phyloP scores from a whole-genome alignment of 1,140 invertebrate species.

The Campoletis sonorensis region DNA sequence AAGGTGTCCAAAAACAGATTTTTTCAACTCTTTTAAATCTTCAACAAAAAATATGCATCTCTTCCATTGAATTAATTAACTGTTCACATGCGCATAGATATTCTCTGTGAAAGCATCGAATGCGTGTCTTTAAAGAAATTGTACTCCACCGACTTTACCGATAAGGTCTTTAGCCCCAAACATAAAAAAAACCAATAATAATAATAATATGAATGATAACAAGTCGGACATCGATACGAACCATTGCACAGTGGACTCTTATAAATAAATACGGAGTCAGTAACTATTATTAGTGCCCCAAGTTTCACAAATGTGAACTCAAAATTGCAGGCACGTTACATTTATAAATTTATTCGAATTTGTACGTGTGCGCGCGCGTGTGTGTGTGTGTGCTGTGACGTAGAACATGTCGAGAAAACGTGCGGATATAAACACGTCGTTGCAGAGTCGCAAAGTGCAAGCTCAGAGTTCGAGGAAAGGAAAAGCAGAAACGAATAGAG shows the following conservation, averaged over 20 bases:
- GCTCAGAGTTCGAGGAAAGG: slow-evolving; percentile 7
- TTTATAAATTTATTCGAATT: too few relatives aligned
- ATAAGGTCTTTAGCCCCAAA: background rate
- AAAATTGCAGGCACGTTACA: background rate
- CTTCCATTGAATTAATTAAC: too few relatives aligned
- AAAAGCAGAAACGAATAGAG: slow-evolving; percentile 11
- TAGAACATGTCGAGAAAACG: background rate
- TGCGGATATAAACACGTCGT: background rate
- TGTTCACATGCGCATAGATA: too few relatives aligned
- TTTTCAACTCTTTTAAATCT: too few relatives aligned
- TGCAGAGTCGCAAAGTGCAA: background rate
- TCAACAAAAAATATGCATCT: too few relatives aligned
- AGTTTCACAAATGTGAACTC: background rate
- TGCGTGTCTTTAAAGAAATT: background rate
- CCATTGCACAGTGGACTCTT: too few relatives aligned
- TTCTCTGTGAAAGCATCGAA: too few relatives aligned
- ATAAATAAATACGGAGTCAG: background rate
- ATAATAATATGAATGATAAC: background rate
- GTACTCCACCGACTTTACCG: background rate
- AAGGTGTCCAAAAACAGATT: too few relatives aligned
- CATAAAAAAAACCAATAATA: background rate
- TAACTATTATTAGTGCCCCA: background rate
- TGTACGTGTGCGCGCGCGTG: too few relatives aligned
- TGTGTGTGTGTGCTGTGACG: background rate
- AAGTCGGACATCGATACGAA: background rate